Conservation (phyloP, 2,888 invertebrate species). For the Lysandra coridon region DNA sequence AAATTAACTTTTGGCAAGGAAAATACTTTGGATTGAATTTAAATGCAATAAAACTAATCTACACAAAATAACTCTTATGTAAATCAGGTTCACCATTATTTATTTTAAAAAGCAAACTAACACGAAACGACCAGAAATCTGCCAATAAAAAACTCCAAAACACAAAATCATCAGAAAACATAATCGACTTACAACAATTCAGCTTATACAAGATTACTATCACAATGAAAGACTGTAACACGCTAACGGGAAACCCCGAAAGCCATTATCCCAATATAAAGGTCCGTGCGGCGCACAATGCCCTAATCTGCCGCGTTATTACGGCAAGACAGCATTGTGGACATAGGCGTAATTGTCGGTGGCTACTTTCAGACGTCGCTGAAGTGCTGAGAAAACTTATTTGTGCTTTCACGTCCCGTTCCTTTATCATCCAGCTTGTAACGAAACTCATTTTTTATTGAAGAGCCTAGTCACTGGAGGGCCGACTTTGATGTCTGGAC, state of each 20-base stretch:
- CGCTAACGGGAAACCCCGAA: conserved; percentile 46
- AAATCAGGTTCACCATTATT: background rate
- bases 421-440: conserved; percentile 23
- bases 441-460: conserved; percentile 14
- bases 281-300: conserved; percentile 49
- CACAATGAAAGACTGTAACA: conserved; percentile 39
- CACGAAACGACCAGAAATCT: background rate
- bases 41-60: background rate
- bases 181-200: conserved; percentile 4
- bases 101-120: background rate
- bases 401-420: conserved; percentile 31
- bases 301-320: conserved; percentile 48
- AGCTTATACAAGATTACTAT: conserved; percentile 36
- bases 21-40: background rate
- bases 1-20: background rate
- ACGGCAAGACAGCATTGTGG: conserved; percentile 45
- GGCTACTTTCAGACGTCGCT: conserved; percentile 37
- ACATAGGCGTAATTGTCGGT: conserved; percentile 41
- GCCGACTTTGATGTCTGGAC: conserved; percentile 18
- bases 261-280: conserved; percentile 53
- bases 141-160: background rate
- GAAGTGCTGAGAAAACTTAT: conserved; percentile 39
- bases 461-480: conserved; percentile 15
- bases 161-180: conserved; percentile 22
- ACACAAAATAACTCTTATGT: background rate